Base-by-base conservation (phyloP, 2,888 invertebrate genomes). In the Scotopteryx bipunctaria region DNA sequence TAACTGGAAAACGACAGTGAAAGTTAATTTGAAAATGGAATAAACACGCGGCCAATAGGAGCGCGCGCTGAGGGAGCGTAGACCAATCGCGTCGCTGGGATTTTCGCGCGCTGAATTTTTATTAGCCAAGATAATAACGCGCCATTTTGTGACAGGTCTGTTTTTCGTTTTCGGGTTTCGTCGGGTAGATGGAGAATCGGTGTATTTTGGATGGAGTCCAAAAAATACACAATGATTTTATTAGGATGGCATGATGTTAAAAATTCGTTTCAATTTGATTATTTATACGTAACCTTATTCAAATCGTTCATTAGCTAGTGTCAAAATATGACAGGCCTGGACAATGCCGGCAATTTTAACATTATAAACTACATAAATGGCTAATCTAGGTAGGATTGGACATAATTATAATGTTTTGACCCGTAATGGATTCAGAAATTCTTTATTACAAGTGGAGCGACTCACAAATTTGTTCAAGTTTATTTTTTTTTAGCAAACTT, bases 91-190 rank as follows among this genome's bases (percentile, higher is more conserved):
- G 61, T 64, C 66, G 70, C 69, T 57, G 69, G 75, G 80, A 84
- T 86, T 87, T 90, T 86, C 89, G 89, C 89, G 89, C 87, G 86
- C 85, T 85, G 89, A 88, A 89, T 90, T 89, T 90, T 89, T 90
- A 90, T 90, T 90, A 89, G 86, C 82, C 67, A 56, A 79, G 86
- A 88, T 88, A 88, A 88, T 88, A 88, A 86, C 79, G 76, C 83
- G 86, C 86, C 89, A 88, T 88, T 86, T 87, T 86, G 86, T 74
- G 81, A 82, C 83, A 81, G 78, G 73, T 82, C 74, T 78, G 78
- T 81, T 83, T 83, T 84, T 77, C 76, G 76, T 80, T 80, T 81
- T 64, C 21, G 49, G 60, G 57, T 46, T 47, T 42, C 57, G 52
- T 47, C 38, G 50, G 52, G 45, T 40, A 44, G 43, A 31, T 43